These are phyloP conservation scores for Mastomys coucha DNA, from an alignment of 2,113 vertebrate genomes.

Conservation along the genomic window DNA sequence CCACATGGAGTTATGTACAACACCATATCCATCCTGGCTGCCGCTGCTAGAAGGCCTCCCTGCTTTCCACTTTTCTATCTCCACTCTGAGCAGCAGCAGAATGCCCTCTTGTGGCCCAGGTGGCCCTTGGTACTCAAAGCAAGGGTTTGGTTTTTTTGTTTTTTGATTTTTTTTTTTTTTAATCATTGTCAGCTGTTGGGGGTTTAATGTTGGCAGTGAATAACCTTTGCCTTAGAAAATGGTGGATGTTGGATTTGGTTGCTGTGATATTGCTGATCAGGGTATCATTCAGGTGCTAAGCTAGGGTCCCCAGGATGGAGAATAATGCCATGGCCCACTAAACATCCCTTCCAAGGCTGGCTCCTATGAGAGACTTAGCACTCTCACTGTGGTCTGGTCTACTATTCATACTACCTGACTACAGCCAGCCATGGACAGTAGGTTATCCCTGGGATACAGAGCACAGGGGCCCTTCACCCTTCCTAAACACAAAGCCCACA, in stretches of 20 bases:
- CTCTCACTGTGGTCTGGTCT: background rate
- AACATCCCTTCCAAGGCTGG: background rate
- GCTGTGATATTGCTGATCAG: background rate
- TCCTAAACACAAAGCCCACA: background rate
- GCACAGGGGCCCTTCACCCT: background rate
- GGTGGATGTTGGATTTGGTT: background rate
- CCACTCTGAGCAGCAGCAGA: background rate
- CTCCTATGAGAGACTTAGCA: fast-evolving
- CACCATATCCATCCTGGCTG: background rate
- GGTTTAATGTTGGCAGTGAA: background rate
- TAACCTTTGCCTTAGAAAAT: background rate
- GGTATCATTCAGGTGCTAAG: background rate
- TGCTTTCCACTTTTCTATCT: background rate
- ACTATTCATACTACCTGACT: background rate
- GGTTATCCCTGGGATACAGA: background rate
- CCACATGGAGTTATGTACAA: fast-evolving
- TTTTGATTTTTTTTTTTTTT: background rate
- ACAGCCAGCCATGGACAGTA: background rate
- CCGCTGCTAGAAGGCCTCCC: background rate
- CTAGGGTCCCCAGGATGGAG: background rate
- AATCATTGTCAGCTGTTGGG: background rate
- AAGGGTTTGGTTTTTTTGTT: background rate
- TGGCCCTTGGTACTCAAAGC: background rate
- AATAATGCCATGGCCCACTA: background rate
- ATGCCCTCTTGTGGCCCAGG: background rate